A percentile compares a stretch with the other conserved stretches of the same genome.
Evolutionary conservation across 2,113 vertebrate species (phyloP).

Genomic region (Otis tarda): DNA sequence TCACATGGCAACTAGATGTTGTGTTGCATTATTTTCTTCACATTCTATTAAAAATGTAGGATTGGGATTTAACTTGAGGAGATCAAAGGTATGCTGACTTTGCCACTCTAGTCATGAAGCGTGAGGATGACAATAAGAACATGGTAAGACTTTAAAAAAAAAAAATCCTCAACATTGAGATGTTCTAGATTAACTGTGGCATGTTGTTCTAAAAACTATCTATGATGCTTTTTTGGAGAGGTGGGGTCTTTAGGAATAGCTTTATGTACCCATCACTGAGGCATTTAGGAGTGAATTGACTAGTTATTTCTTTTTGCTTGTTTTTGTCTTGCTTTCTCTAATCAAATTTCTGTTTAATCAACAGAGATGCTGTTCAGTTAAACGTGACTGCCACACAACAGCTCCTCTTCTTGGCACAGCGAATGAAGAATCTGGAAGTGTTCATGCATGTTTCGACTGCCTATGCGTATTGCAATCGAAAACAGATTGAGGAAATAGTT

Average conservation of each 20-base stretch:
- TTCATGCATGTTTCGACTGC: conserved; percentile 96
- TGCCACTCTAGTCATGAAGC: background rate
- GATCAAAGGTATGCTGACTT: background rate
- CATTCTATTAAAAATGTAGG: fast-evolving
- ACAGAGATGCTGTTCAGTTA: conserved; percentile 92
- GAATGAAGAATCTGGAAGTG: conserved; percentile 91
- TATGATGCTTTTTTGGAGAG: background rate
- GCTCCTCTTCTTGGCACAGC: conserved; percentile 87
- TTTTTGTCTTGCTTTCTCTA: background rate
- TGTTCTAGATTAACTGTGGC: background rate
- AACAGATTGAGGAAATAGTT: conserved; percentile 91
- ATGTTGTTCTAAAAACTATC: background rate
- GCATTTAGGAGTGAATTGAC: background rate
- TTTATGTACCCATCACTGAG: background rate
- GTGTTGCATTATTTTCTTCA: background rate
- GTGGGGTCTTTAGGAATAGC: background rate
- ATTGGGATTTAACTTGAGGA: background rate
- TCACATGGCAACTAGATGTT: background rate
- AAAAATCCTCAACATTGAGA: background rate
- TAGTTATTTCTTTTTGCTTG: background rate
- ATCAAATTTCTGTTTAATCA: background rate
- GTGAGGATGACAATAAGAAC: background rate
- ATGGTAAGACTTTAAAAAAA: background rate
- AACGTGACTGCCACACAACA: conserved; percentile 93
- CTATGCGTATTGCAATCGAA: conserved; percentile 93